Evolutionary conservation across 2,797 vertebrate species (phyloP), one percentile per base, ranked within the genome.

Genomic region (Lepilemur septentrionalis): DNA sequence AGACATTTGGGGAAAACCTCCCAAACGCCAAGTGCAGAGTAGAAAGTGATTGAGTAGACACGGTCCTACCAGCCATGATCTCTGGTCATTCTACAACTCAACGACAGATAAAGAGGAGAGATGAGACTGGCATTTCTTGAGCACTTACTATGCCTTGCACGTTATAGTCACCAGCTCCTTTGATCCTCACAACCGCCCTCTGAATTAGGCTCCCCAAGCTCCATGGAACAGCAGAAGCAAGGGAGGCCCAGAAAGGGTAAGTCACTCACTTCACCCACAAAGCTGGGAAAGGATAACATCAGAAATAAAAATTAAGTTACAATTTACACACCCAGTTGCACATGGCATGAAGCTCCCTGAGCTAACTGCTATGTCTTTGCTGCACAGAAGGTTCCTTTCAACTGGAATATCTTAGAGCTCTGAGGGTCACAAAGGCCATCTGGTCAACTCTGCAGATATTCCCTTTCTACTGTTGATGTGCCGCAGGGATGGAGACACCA

Each of bases 31-130:
- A 73, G 57, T 5, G 12, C 4, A 15, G 32, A 93, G 35, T 17
- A 46, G 46, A 59, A 59, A 52, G 2, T 4, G 7, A 69, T 23
- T 1, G 13, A 48, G 12, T 30, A 15, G 50, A 63, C 1, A 1
- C 4, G 55, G n/a, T 0, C 14, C 3, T 80, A 20, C 11, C 3
- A 25, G 48, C 25, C 0, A 0, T 22, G 3, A 2, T 15, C 13
- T 52, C 79, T 59, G 25, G 0, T 28, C 52, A 9, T 59, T 7
- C 4, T n/a, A 7, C 38, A 17, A 1, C 11, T 38, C 20, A 73
- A 32, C 25, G 25, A 67, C 2, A 8, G 69, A 59, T 65, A 25
- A 32, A 8, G 32, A 18, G 9, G 43, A 25, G 48, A 18, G 48
- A 35, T 4, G 1, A 35, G 69, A 55, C 0, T 8, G 10, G 13